Base-by-base conservation (phyloP, 2,797 vertebrate species). In the Philypnodon macrostomus region DNA sequence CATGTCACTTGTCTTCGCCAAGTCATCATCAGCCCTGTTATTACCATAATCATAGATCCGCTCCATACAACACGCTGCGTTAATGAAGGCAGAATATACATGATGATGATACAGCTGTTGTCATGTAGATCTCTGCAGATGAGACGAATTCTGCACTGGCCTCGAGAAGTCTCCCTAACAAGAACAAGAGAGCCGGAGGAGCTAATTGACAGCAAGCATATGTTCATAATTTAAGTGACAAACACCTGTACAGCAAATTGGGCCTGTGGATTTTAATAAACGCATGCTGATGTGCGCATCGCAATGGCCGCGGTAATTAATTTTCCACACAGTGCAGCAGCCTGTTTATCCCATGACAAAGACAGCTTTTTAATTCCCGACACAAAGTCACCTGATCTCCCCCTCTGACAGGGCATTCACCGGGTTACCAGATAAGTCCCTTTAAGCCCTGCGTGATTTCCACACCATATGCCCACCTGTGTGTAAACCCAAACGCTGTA, bases 321-420 rank as follows among this genome's bases (percentile, higher is more conserved):
- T 18, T 47, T 40, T 57, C 47, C 62, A 52, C 21, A 70, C 62
- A 53, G 52, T n/a, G 16, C 42, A 38, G 4, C 8, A 33, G 41
- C 30, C 34, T 35, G 42, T 63, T 59, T 63, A 18, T 58, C 39
- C 52, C 21, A 30, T 63, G 55, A 58, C 64, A 66, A 47, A 35
- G 57, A 70, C 62, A 49, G 24, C 58, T 49, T 49, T 70, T 67
- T 59, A 56, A 53, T 63, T 65, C 63, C 45, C 31, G 26, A 30
- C 2, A 49, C 31, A 32, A 47, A n/a, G 70, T 65, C 74, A 67
- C 61, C 70, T 69, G 70, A 73, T 73, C 67, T 24, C 27, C 17
- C 51, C 6, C 23, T 1, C 19, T 49, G 48, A 53, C 70, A 45
- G 47, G 37, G 18, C 61, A 50, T 53, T 50, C 53, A 44, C 44